Base-by-base conservation (phyloP, 2,797 vertebrate genomes). In the Hirundo rustica region DNA sequence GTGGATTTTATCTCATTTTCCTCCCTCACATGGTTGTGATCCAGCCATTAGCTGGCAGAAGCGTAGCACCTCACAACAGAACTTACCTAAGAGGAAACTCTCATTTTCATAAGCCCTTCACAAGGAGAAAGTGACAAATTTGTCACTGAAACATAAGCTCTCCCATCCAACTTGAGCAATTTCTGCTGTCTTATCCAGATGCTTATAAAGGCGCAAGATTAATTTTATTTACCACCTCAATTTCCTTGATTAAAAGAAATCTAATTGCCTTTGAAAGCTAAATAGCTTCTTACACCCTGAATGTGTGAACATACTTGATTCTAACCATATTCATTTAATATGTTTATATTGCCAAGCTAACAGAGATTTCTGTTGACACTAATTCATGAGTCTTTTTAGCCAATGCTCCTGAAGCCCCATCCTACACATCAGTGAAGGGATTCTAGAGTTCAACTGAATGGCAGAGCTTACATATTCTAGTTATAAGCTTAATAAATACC, bases 241-340 rank as follows among this genome's bases (percentile, higher is more conserved):
- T 73, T 82, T 91, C 40, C 47, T 74, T 82, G 50, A 96, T 65
- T 94, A 93, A 83, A 89, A 85, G 32, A 60, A 65, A 76, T 11
- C 20, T 22, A 66, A 58, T 20, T 54, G 51, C 9, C 85, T 92
- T 60, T 92, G 57, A 89, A 88, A 92, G 25, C 9, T 42, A 74
- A 66, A 80, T 11, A 71, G 34, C 32, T 83, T 72, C 38, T 67
- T 60, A 81, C 62, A 8, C 30, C 50, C 32, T 57, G 27, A 44
- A 19, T 57, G 16, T 53, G 29, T 60, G 29, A 78, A 84, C 23
- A 55, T 50, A 51, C 7, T 64, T 1, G 3, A 16, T 68, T 88
- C 17, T 70, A 64, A 68, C 50, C 3, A 40, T 27, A 81, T 44
- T 65, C 34, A 58, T 75, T 76, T 77, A n/a, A 36, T 30, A 29